Evolutionary conservation across 2,888 invertebrate species (phyloP), one percentile per base, ranked within the genome.

Genomic region (Luperina nickerlii): DNA sequence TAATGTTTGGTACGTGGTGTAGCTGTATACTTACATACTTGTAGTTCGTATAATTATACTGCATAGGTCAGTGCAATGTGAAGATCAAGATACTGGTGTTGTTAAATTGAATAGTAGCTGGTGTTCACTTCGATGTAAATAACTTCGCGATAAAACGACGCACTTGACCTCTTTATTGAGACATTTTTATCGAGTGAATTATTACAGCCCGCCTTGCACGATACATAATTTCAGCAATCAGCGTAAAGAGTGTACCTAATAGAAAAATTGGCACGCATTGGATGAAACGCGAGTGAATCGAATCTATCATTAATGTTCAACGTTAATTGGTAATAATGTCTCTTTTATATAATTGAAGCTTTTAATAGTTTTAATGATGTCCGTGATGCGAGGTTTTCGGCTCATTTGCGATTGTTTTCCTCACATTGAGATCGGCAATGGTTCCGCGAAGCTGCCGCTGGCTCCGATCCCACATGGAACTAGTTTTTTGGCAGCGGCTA

Each of bases 401-500:
- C 70, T 81, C 57, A 76, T 78, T 75, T 45, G n/a, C 6, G 51
- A 72, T 68, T 74, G 81, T 73, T 81, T 70, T 72, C 76, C 63
- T 48, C 65, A 57, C 42, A 66, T 72, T 63, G 73, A 75, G 71
- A 78, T 78, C 79, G 83, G 77, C 66, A 77, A 74, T 79, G 78
- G 57, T 76, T 82, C 67, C 63, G 67, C 70, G 63, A 79, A 77
- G 82, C 76, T 87, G 83, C 86, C 88, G 87, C 90, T 92, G 92
- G 92, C 92, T 92, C 88, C 73, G 90, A 90, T 93, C 94, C 93
- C 94, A 94, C 94, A 93, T 95, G 94, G 93, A 94, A 94, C 96
- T 95, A 95, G 95, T 96, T 96, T 96, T 96, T 96, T 95, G 94
- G 94, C 95, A 93, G 91, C 92, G 90, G 92, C 92, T 94, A 95